Evolutionary conservation across 2,113 vertebrate species (phyloP).

Genomic region (Ammodytes dubius): DNA sequence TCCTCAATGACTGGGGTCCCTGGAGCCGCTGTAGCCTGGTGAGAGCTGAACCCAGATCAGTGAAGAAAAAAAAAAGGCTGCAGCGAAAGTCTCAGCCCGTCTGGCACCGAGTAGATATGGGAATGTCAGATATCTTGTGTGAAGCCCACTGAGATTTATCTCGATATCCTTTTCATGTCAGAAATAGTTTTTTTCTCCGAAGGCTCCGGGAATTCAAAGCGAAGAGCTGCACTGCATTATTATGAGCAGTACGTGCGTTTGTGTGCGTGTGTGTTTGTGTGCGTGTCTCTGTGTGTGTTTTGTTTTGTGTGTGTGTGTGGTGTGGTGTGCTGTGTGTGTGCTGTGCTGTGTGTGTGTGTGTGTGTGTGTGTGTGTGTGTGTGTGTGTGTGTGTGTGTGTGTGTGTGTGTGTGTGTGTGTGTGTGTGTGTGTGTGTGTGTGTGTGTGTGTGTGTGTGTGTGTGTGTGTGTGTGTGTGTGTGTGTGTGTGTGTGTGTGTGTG

Average conservation of each 20-base stretch:
- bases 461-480: neutral
- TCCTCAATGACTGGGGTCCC: slow-evolving; percentile 93
- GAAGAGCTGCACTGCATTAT: slow-evolving; percentile 32
- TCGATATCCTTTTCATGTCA: slow-evolving; percentile 49
- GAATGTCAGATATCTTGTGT: slow-evolving; percentile 8
- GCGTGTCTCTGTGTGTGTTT: too few species aligned
- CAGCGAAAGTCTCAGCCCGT: slow-evolving; percentile 16
- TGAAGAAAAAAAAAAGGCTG: neutral
- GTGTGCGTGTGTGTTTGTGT: too few species aligned
- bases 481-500: too few species aligned
- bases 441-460: too few species aligned
- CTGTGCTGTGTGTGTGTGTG: too few species aligned
- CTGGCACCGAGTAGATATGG: slow-evolving; percentile 13
- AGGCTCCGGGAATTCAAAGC: slow-evolving; percentile 42
- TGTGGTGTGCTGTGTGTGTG: too few species aligned
- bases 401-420: too few species aligned
- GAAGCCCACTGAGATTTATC: slow-evolving; percentile 57
- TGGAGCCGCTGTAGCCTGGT: slow-evolving; percentile 95
- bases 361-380: too few species aligned
- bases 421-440: too few species aligned
- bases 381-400: too few species aligned
- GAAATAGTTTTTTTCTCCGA: slow-evolving; percentile 24
- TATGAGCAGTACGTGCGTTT: slow-evolving; percentile 17
- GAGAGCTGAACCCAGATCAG: slow-evolving; percentile 71
- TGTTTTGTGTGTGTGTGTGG: too few species aligned